These are phyloP conservation scores for Lapara coniferarum DNA, from an alignment of 2,888 invertebrate genomes.

Conservation along the genomic window DNA sequence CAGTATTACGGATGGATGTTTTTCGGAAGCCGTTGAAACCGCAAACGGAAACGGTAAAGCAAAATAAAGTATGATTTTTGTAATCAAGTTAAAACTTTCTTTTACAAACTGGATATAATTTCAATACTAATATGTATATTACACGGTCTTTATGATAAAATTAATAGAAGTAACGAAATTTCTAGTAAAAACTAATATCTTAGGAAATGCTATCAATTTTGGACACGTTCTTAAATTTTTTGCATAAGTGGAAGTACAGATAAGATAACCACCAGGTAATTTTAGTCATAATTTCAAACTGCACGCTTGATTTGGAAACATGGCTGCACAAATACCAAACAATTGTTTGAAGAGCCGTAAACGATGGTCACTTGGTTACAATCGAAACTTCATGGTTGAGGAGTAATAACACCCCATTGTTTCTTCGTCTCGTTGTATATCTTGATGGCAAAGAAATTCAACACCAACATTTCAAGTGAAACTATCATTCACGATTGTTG, in stretches of 20 bases:
- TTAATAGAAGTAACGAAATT: background rate
- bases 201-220: too few relatives aligned
- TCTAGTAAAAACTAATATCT: background rate
- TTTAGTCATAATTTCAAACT: conserved; percentile 32
- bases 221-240: too few relatives aligned
- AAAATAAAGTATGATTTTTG: background rate
- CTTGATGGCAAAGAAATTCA: conserved; percentile 51
- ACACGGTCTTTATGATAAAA: too few relatives aligned
- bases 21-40: background rate
- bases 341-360: conserved; percentile 57
- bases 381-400: conserved; percentile 48
- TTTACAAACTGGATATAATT: background rate
- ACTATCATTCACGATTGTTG: too few relatives aligned
- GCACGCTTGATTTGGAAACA: conserved; percentile 39
- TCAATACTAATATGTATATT: background rate
- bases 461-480: conserved; percentile 32
- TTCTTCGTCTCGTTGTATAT: conserved; percentile 54
- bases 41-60: background rate
- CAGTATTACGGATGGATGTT: background rate
- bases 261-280: background rate
- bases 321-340: conserved; percentile 33
- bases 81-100: conserved; percentile 2
- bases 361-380: conserved; percentile 26
- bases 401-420: conserved; percentile 66
- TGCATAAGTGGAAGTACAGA: conserved; percentile 10